Evolutionary conservation across 2,797 vertebrate species (phyloP).

Genomic region (Ptychadena robeensis): DNA sequence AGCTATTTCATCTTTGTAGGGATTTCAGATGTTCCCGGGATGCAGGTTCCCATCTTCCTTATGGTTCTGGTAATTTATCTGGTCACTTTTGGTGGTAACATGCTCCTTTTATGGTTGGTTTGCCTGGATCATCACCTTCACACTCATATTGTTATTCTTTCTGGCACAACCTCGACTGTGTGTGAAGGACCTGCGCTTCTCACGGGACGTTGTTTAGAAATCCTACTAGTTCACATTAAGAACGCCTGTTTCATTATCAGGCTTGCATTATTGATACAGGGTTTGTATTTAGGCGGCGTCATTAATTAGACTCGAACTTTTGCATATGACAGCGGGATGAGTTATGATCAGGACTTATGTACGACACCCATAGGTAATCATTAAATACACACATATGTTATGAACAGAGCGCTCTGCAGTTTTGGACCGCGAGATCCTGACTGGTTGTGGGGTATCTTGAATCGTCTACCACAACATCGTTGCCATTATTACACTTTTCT

Average conservation of each 20-base stretch:
- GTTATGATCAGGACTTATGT: conserved; percentile 40
- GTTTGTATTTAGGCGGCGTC: conserved; percentile 12
- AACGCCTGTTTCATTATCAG: not conserved
- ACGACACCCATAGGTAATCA: conserved; percentile 26
- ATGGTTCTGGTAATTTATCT: conserved; percentile 15
- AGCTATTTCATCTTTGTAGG: conserved; percentile 19
- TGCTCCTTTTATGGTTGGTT: not conserved
- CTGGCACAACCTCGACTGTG: conserved; percentile 15
- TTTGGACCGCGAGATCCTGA: not conserved
- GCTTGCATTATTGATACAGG: conserved; percentile 26
- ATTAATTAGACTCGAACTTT: not conserved
- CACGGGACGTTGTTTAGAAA: not conserved
- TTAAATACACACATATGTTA: conserved; percentile 27
- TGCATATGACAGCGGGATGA: conserved; percentile 35
- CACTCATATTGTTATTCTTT: conserved; percentile 30
- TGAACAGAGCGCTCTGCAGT: not conserved
- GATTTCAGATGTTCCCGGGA: conserved; percentile 5
- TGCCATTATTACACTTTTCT: not conserved
- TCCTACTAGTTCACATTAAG: not conserved
- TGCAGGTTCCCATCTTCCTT: conserved; percentile 11
- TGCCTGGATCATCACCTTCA: conserved; percentile 17
- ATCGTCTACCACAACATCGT: not conserved
- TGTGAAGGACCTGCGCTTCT: not conserved
- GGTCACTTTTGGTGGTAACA: not conserved
- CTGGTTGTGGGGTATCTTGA: not conserved